Base-by-base conservation (phyloP, 2,888 invertebrate genomes). In the Dryococelus australis region DNA sequence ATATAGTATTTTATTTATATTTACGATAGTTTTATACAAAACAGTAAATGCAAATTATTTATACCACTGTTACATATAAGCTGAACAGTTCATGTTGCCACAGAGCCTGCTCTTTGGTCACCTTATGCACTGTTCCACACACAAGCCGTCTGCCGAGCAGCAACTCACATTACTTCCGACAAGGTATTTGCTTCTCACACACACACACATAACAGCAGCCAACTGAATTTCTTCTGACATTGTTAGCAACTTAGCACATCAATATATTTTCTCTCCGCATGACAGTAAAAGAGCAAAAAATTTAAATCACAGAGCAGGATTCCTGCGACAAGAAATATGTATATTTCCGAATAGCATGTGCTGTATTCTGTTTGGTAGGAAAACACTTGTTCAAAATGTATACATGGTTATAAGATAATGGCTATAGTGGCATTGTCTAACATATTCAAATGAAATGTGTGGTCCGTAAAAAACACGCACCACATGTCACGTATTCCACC, bases 301-400 rank as follows among this genome's bases (percentile, higher is more conserved):
- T 65, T 65, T 65, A 65, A 65, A 65, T 65, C 65, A 65, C 65
- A 65, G 65, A 65, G 65, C 65, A 65, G 65, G 10, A 65, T 65
- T 65, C 65, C 65, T 65, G 65, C 65, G 16, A 65, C 65, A 65
- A 65, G 65, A 65, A 65, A 65, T 65, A 65, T 65, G 65, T 65
- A 65, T 65, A 65, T 65, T 65, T 65, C 65, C 65, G 16, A 65
- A 65, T 65, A 65, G 65, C n/a, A 20, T 65, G n/a, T 65, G 65
- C 65, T 65, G 65, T 65, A n/a, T 65, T 65, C 65, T 65, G 65
- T 65, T 65, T 65, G 65, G 65, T 65, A 65, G 65, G 65, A 65
- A 65, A 65, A 65, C 65, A 16, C 65, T 65, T 65, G 1, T 20
- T 65, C 16, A 16, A 24, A 20, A 65, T 65, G 10, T 65, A 16